Evolutionary conservation across 2,797 vertebrate genomes (phyloP), one percentile per base, ranked within the genome.

Genomic region (Siniperca undulata): DNA sequence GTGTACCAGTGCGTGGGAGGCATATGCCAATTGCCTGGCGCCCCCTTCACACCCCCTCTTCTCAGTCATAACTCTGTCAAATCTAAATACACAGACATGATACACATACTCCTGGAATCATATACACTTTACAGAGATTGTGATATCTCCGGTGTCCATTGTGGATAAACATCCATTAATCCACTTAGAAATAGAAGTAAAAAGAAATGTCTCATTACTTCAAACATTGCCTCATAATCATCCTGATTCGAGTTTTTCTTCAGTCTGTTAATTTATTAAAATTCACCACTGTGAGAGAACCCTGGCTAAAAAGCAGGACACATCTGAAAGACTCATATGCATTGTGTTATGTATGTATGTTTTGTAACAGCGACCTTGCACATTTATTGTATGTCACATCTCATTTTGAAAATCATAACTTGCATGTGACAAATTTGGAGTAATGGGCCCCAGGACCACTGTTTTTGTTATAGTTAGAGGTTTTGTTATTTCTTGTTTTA

Each of bases 31-130:
- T 30, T 30, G 30, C 30, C 30, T 30, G 30, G 3, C 30, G 30
- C 5, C 6, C 36, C 53, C 24, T 22, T 61, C 13, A 9, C 30
- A 46, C n/a, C 9, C 2, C 16, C 27, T 60, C 19, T 30, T 64
- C 34, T 69, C 70, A 80, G 17, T 59, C n/a, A n/a, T 46, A 69
- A 77, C 58, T 82, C 61, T 60, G 69, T 72, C n/a, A 67, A 68
- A 38, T 58, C 46, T 62, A 42, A 70, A 69, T 19, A 68, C 13
- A 22, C 62, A 65, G 44, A 34, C 40, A 36, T 58, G 36, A 64
- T 73, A 11, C 42, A 48, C 9, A 52, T 2, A 22, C 38, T 38
- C 27, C 40, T 30, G 52, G n/a, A 44, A 36, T 56, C 59, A 24
- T 5, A 20, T 14, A 27, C 22, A 19, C 6, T 34, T 48, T 40